Evolutionary conservation across 2,113 vertebrate genomes (phyloP).

Genomic region (Ceratotherium simum): DNA sequence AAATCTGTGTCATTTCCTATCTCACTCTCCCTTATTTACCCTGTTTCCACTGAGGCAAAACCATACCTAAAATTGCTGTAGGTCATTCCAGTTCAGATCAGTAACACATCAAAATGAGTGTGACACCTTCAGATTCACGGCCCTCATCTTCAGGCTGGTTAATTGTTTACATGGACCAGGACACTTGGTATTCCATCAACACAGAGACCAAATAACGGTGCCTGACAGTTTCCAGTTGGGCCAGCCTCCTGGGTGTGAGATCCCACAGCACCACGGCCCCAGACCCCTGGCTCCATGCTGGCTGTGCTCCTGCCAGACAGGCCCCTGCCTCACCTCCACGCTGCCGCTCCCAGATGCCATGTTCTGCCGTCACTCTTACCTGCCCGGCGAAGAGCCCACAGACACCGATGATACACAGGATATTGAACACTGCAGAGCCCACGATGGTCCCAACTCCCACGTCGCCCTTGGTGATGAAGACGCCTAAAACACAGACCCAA

Average conservation of each 20-base stretch:
- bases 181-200: neutral
- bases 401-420: slow-evolving; percentile 98
- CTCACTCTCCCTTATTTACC: neutral
- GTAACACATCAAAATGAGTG: neutral
- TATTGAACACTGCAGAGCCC: slow-evolving; percentile 98
- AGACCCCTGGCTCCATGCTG: neutral
- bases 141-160: neutral
- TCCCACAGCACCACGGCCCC: rapidly evolving
- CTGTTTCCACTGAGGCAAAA: neutral
- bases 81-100: neutral
- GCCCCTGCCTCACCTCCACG: rapidly evolving
- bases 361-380: slow-evolving; percentile 85
- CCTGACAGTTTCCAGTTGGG: neutral
- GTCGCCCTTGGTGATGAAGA: slow-evolving; percentile 98
- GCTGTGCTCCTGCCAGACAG: neutral
- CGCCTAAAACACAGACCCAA: slow-evolving; percentile 89
- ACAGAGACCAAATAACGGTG: neutral
- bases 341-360: rapidly evolving
- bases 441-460: slow-evolving; percentile 99
- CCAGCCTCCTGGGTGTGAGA: neutral
- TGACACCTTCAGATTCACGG: neutral
- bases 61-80: neutral
- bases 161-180: neutral
- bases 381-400: slow-evolving; percentile 97
- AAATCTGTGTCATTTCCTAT: neutral